A percentile compares a stretch with the other conserved stretches of the same genome.
These are phyloP conservation scores for Coenobita brevimanus DNA, from an alignment of 1,140 invertebrate genomes.

Conservation along the genomic window DNA sequence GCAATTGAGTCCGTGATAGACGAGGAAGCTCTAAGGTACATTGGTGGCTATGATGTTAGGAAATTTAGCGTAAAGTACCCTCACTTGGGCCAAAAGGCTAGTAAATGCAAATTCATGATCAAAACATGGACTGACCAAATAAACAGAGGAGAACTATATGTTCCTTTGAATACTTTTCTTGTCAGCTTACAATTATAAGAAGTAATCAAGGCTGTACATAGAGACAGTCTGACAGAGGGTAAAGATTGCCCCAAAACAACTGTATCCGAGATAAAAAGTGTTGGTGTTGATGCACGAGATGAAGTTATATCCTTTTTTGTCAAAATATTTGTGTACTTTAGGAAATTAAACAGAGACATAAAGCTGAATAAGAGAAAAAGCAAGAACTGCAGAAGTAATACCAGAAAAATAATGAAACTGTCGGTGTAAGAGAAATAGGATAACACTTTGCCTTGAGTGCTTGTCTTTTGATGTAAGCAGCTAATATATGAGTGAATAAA, in stretches of 20 bases:
- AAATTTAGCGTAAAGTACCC: not conserved
- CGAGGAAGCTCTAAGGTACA: not conserved
- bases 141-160: not conserved
- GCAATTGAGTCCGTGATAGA: not conserved
- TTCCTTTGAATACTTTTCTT: no score
- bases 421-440: no score
- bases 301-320: no score
- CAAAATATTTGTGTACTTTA: no score
- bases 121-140: not conserved
- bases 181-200: no score
- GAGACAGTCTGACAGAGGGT: not conserved
- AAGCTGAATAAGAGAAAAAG: no score
- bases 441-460: no score
- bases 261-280: not conserved
- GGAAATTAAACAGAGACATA: no score
- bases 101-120: not conserved
- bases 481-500: no score
- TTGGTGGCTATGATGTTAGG: not conserved
- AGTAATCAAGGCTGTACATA: not conserved
- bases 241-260: not conserved
- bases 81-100: constrained; percentile 8
- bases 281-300: not conserved
- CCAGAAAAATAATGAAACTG: no score
- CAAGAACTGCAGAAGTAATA: no score
- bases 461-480: no score